A percentile compares a stretch with the other conserved stretches of the same genome.
These are phyloP conservation scores for Brachyalestes nurse DNA, from an alignment of 2,797 vertebrate species.

Conservation along the genomic window DNA sequence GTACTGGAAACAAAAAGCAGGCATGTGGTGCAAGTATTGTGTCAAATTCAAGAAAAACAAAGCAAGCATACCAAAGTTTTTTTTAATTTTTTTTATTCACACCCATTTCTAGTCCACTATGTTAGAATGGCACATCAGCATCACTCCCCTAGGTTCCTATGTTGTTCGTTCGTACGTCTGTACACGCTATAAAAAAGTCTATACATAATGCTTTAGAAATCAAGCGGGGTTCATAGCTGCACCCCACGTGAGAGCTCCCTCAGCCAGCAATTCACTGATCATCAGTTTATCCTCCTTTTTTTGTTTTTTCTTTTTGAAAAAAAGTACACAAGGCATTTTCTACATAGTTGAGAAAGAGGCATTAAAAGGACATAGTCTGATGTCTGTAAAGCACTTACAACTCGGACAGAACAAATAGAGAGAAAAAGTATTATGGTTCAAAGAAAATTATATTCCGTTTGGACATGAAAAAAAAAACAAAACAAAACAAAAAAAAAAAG, in stretches of 20 bases:
- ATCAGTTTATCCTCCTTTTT: constrained; percentile 36
- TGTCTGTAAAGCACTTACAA: constrained; percentile 83
- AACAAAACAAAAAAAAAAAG: no score
- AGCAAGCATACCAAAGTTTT: neutral
- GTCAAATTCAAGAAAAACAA: neutral
- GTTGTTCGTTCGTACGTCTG: constrained; percentile 73
- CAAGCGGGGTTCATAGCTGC: constrained; percentile 69
- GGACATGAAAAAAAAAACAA: constrained; percentile 64
- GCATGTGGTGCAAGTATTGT: no score
- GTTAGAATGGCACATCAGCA: constrained; percentile 79
- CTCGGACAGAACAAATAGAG: constrained; percentile 73
- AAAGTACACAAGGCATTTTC: constrained; percentile 81
- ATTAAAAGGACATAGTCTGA: constrained; percentile 65
- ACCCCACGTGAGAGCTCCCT: constrained; percentile 64
- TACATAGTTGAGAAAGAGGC: constrained; percentile 78
- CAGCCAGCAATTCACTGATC: constrained; percentile 68
- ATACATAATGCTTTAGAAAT: constrained; percentile 83
- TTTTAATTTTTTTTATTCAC: constrained; percentile 76
- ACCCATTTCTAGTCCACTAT: constrained; percentile 80
- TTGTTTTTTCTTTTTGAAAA: constrained; percentile 32
- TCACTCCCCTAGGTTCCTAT: constrained; percentile 79
- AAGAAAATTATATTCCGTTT: constrained; percentile 72
- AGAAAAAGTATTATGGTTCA: constrained; percentile 74
- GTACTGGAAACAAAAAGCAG: neutral
- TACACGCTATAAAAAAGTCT: constrained; percentile 87